phyloP scores from a whole-genome alignment of 2,113 vertebrate genomes.

The Cavia aperea region DNA sequence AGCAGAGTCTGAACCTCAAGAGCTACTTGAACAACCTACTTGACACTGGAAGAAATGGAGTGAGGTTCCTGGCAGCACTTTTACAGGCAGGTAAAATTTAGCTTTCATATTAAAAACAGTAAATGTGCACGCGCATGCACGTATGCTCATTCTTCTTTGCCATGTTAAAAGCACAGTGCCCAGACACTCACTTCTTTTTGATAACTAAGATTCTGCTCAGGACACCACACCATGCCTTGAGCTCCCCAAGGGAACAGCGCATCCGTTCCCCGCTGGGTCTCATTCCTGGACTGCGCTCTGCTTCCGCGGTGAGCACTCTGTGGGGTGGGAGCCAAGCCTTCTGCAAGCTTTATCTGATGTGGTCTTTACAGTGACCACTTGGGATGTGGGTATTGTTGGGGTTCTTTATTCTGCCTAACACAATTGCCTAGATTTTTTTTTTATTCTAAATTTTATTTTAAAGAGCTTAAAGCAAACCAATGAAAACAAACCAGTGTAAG shows the following conservation, averaged over 20 bases:
- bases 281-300: fast-evolving
- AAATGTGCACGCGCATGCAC: neutral
- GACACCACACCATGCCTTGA: neutral
- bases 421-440: neutral
- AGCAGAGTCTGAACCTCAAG: neutral
- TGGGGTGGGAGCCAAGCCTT: neutral
- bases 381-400: neutral
- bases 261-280: neutral
- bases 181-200: neutral
- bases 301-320: neutral
- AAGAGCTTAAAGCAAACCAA: too few relatives aligned
- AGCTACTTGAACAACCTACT: neutral
- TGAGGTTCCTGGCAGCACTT: neutral
- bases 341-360: neutral
- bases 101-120: neutral
- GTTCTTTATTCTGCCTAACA: neutral
- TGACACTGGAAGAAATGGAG: neutral
- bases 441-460: too few relatives aligned
- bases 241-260: neutral
- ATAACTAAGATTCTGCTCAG: neutral
- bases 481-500: too few relatives aligned
- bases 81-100: neutral
- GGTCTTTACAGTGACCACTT: neutral
- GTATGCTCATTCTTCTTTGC: neutral
- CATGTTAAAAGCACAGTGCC: neutral